Conservation (phyloP, 2,113 vertebrate species). For the Anhinga anhinga region DNA sequence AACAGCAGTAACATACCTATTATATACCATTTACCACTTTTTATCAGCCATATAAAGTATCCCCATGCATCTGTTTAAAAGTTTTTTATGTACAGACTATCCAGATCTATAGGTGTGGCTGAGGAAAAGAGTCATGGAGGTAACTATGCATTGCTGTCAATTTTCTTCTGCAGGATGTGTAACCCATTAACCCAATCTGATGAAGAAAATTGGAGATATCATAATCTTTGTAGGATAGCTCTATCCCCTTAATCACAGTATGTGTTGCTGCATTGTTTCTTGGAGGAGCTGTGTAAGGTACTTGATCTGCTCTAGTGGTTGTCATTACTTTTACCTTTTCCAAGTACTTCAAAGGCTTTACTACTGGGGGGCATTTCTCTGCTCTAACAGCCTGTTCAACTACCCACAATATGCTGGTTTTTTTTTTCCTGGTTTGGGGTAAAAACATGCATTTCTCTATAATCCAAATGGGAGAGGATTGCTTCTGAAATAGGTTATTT, state of each 20-base stretch:
- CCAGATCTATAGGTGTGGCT: not conserved
- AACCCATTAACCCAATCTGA: not conserved
- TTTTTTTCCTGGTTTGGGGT: not conserved
- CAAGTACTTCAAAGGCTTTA: not conserved
- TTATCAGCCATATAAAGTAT: not conserved
- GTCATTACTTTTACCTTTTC: not conserved
- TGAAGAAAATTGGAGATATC: not conserved
- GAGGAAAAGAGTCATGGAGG: not conserved
- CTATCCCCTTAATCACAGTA: not conserved
- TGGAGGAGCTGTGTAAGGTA: not conserved
- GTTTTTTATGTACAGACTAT: not conserved
- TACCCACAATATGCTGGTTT: not conserved
- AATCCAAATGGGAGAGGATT: not conserved
- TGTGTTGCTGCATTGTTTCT: not conserved
- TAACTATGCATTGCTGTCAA: not conserved
- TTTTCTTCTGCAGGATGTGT: not conserved
- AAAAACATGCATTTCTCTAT: not conserved
- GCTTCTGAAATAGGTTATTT: not conserved
- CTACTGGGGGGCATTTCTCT: not conserved
- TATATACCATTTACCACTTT: not conserved
- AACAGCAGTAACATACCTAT: not conserved
- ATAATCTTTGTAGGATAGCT: not conserved
- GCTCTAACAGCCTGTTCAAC: not conserved
- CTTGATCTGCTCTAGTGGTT: not conserved
- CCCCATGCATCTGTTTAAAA: not conserved